These are phyloP conservation scores for Lochmaea crataegi DNA, from an alignment of 2,888 invertebrate genomes.

Conservation along the genomic window DNA sequence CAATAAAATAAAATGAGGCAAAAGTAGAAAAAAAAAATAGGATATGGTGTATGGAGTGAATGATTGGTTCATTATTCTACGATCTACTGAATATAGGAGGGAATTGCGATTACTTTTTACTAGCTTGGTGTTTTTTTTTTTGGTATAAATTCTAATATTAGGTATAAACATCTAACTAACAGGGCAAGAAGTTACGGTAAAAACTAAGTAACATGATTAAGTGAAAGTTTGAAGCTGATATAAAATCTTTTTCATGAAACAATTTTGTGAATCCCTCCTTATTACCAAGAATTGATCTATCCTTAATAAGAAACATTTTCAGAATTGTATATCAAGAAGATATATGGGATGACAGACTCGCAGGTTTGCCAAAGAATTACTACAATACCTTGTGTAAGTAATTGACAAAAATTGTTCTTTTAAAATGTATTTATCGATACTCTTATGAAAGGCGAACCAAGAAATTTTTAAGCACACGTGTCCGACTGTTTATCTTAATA, in stretches of 20 bases:
- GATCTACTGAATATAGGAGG: slow-evolving; percentile 20
- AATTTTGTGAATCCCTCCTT: neutral
- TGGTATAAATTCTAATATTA: slow-evolving; percentile 18
- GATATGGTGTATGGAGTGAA: slow-evolving; percentile 6
- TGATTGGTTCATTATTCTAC: slow-evolving; percentile 3
- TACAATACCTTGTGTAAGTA: no score
- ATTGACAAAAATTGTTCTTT: no score
- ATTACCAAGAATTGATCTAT: no score
- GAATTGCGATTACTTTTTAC: slow-evolving; percentile 23
- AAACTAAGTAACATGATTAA: neutral
- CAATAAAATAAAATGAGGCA: slow-evolving; percentile 36
- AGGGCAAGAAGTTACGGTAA: neutral
- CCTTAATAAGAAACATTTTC: no score
- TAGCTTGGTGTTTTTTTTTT: slow-evolving; percentile 13
- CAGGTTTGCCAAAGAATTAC: no score
- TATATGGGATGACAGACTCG: no score
- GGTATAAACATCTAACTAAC: neutral
- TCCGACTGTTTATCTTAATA: no score
- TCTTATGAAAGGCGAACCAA: no score
- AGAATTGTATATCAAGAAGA: no score
- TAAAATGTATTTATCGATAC: no score
- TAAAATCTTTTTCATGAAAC: neutral
- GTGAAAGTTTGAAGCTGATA: neutral
- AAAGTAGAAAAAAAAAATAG: slow-evolving; percentile 29
- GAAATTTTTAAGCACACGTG: no score